Percentiles rank a stretch among this genome's conserved stretches.
Conservation (phyloP, 2,888 invertebrate species). For the Tenthredo distinguenda region DNA sequence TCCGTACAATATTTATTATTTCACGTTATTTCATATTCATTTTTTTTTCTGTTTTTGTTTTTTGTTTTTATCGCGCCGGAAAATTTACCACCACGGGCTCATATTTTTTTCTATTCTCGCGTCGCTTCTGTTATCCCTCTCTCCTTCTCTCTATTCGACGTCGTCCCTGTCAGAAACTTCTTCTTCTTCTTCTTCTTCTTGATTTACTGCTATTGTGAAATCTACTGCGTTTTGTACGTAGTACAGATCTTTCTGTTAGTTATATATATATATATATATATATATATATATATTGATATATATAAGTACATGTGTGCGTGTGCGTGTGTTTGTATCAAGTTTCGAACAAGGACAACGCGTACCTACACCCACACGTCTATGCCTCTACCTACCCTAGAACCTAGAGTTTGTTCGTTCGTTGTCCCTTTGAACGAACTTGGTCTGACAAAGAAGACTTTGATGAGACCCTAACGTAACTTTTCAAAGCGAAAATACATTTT, state of each 20-base stretch:
- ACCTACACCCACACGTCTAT: neutral
- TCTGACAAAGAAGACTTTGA: conserved; percentile 18
- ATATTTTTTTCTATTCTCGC: neutral
- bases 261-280: neutral
- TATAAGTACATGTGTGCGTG: neutral
- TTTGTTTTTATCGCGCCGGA: too few relatives aligned
- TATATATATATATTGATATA: neutral
- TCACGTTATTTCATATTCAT: too few relatives aligned
- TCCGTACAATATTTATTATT: too few relatives aligned
- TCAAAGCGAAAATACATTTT: conserved; percentile 11
- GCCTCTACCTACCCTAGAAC: neutral
- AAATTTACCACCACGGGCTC: too few relatives aligned
- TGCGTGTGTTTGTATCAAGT: neutral
- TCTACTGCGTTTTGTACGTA: neutral
- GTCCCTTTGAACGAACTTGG: neutral
- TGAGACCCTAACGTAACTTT: conserved; percentile 24
- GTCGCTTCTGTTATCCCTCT: neutral
- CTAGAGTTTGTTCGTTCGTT: conserved; percentile 17
- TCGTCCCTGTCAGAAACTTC: neutral
- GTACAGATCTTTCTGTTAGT: neutral
- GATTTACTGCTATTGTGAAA: conserved; percentile 3
- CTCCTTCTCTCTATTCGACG: neutral
- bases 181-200: conserved; percentile 13
- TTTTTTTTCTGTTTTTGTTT: too few relatives aligned
- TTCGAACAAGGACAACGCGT: conserved; percentile 11